Evolutionary conservation across 2,888 invertebrate genomes (phyloP), one percentile per base, ranked within the genome.

Genomic region (Micoletzkya japonica): DNA sequence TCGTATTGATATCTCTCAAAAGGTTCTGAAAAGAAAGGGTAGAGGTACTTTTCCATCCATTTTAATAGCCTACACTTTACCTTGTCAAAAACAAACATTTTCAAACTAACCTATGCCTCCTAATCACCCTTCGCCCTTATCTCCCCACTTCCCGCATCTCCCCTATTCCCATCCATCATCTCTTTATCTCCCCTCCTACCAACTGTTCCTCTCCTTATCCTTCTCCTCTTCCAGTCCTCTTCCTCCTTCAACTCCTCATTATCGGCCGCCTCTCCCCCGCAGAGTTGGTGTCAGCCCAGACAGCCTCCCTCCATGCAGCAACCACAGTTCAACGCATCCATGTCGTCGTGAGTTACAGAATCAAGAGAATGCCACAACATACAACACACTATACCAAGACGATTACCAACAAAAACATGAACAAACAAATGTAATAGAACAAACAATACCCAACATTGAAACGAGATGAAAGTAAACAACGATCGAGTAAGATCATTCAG

Each of bases 171-270:
- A 36, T 56, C 59, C 44, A 68, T 52, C 54, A 70, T 50, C 60
- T 50, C 24, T 37, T n/a, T n/a, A n/a, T n/a, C 32, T 63, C 49
- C 32, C 17, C 37, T 44, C 60, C 44, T 44, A 61, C 50, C n/a
- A n/a, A n/a, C n/a, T n/a, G n/a, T n/a, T n/a, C n/a, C 63, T 50
- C 20, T 26, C 20, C 26, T 56, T 30, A 20, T 24, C 28, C 66
- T 17, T 30, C 34, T 39, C 59, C 32, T 20, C 28, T 10, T 54
- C 56, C 76, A 79, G 74, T 78, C 84, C 14, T 85, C 85, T 6
- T 82, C 82, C 28, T 85, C 85, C n/a, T 85, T 81, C 73, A 80
- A 80, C 14, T 84, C 85, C 1, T 77, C 81, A 7, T 73, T 85
- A 17, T 82, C 81, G 14, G 75, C 80, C 20, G 77, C 76, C 17